Percentiles rank a stretch among this genome's conserved stretches.
phyloP scores from a whole-genome alignment of 2,797 vertebrate genomes.

The Synaphobranchus kaupii region DNA sequence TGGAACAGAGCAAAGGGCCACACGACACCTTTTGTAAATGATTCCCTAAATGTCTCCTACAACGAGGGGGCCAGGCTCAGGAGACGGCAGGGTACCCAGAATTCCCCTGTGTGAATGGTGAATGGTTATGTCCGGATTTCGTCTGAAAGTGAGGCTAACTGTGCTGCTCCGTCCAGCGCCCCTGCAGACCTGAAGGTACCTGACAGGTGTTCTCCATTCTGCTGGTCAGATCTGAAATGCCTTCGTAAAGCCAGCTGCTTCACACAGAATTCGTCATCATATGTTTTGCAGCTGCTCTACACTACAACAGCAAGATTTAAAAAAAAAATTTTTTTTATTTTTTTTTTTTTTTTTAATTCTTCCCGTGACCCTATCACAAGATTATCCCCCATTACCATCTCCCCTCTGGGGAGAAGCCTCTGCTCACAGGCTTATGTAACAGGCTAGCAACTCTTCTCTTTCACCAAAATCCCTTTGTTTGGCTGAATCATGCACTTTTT shows the following conservation, averaged over 20 bases:
- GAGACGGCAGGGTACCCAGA: constrained; percentile 33
- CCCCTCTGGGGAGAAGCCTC: not conserved
- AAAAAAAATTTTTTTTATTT: constrained; percentile 17
- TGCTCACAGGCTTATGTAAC: not conserved
- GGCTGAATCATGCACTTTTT: not conserved
- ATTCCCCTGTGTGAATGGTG: constrained; percentile 30
- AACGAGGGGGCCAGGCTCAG: constrained; percentile 54
- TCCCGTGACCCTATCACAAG: constrained; percentile 54
- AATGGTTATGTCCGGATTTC: constrained; percentile 22
- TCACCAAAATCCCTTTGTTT: not conserved
- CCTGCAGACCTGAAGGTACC: not conserved
- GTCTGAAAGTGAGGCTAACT: not conserved
- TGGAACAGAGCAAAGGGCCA: constrained; percentile 36
- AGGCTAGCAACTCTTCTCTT: not conserved
- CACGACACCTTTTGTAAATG: constrained; percentile 51
- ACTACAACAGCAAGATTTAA: constrained; percentile 30
- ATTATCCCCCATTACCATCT: constrained; percentile 34
- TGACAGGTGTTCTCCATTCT: not conserved
- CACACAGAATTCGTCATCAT: constrained; percentile 4
- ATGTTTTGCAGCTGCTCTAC: constrained; percentile 26
- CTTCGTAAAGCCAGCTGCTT: not conserved
- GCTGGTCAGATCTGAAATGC: not conserved
- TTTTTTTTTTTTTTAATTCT: constrained; percentile 24
- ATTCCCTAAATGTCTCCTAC: constrained; percentile 55
- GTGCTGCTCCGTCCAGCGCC: too few species aligned